Conservation (phyloP, 2,888 invertebrate species). For the Griposia aprilina region DNA sequence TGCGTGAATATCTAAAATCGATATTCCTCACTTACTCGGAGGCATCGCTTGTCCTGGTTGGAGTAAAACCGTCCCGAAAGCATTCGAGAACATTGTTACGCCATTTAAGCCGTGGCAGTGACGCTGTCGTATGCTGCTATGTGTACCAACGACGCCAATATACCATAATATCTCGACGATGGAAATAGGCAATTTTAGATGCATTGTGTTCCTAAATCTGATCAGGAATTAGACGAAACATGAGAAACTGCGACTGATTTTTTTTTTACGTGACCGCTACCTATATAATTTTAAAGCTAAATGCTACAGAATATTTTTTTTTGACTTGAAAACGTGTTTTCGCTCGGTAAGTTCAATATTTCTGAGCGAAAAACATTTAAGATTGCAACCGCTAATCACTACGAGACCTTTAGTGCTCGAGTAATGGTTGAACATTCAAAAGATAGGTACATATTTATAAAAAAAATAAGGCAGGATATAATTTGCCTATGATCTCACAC, state of each 20-base stretch:
- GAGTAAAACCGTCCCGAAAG: conserved; percentile 40
- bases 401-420: too few species aligned
- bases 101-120: conserved; percentile 53
- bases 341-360: too few species aligned
- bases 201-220: conserved; percentile 25
- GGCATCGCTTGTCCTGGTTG: conserved; percentile 23
- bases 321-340: too few species aligned
- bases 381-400: too few species aligned
- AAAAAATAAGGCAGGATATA: too few species aligned
- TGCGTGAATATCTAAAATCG: conserved; percentile 44
- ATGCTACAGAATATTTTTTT: too few species aligned
- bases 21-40: conserved; percentile 43
- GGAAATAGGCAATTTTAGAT: conserved; percentile 29
- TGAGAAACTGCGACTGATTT: neutral
- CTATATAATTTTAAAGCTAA: neutral
- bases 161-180: conserved; percentile 7
- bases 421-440: too few species aligned
- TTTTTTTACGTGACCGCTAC: neutral
- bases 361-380: too few species aligned
- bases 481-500: too few species aligned
- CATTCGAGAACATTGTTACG: conserved; percentile 58
- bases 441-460: too few species aligned
- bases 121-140: conserved; percentile 16
- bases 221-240: neutral
- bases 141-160: conserved; percentile 20